Evolutionary conservation across 2,113 vertebrate species (phyloP), one percentile per base, ranked within the genome.

Genomic region (Poeciliopsis turrubarensis): DNA sequence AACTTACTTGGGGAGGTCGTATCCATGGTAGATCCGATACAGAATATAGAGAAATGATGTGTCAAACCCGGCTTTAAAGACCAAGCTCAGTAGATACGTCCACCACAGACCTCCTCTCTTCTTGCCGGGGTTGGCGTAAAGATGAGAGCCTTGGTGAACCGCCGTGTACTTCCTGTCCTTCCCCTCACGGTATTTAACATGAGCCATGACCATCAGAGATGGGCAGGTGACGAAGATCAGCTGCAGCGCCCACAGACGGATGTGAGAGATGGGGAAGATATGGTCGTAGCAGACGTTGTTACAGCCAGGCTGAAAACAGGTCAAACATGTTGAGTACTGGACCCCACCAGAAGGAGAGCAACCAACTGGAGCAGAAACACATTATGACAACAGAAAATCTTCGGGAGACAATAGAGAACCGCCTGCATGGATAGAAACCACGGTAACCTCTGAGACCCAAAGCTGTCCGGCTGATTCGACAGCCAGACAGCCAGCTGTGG

Each of bases 161-260:
- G 25, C 1, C 4, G 63, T 73, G 5, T 92, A 91, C 61, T 95
- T 95, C 65, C 68, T 91, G 83, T 98, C 96, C 0, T 96, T 95
- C 13, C 96, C 95, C 85, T 99, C 95, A 0, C 97, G 93, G 79
- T 94, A 95, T 30, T 95, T 97, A 41, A 99, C 97, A 0, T 99
- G 98, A 88, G 97, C 95, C 81, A 96, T 95, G 79, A 99, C 97
- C 89, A 99, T 92, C 57, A 99, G 91, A 0, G 97, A 98, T 0
- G 98, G 97, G 65, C 97, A 95, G 26, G 94, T 95, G 88, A 94
- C 86, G 0, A 94, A 94, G 77, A 95, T 94, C 39, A 95, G 91
- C 91, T 95, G 94, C 78, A 94, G 82, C 0, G 94, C 93, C 94
- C 94, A 95, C 77, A 95, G 90, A 60, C 91, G 94, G 83, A 93